These are phyloP conservation scores for Myrmecobius fasciatus DNA, from an alignment of 2,113 vertebrate genomes.

Conservation along the genomic window DNA sequence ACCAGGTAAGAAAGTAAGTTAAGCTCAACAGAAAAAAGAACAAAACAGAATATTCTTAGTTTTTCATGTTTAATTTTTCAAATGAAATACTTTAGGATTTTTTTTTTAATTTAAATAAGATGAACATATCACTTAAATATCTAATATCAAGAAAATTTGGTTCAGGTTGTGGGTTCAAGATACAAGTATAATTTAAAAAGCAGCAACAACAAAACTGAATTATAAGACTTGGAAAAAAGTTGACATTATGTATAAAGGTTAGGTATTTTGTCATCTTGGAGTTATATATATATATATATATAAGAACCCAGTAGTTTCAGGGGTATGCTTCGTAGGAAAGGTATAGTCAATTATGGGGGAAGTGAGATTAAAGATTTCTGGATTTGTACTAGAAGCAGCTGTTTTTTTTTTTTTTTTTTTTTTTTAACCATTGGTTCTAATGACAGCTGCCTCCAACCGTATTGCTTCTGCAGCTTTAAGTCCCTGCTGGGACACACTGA, in stretches of 20 bases:
- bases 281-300: no score
- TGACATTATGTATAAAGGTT: not conserved
- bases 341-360: not conserved
- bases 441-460: not conserved
- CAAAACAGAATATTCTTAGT: not conserved
- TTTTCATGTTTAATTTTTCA: conserved; percentile 22
- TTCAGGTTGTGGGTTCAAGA: not conserved
- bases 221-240: not conserved
- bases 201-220: not conserved
- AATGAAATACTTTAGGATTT: not conserved
- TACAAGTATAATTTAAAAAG: not conserved
- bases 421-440: not conserved
- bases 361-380: not conserved
- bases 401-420: not conserved
- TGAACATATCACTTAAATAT: conserved; percentile 17
- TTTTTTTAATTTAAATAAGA: not conserved
- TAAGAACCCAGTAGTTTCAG: not conserved
- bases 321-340: not conserved
- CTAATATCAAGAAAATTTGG: not conserved
- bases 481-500: not conserved
- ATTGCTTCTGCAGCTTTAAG: not conserved
- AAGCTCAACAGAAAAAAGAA: not conserved
- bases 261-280: not conserved
- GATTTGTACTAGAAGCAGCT: not conserved
- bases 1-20: conserved; percentile 86